Evolutionary conservation across 1,140 invertebrate species (phyloP).

Genomic region (Bombus polaris): DNA sequence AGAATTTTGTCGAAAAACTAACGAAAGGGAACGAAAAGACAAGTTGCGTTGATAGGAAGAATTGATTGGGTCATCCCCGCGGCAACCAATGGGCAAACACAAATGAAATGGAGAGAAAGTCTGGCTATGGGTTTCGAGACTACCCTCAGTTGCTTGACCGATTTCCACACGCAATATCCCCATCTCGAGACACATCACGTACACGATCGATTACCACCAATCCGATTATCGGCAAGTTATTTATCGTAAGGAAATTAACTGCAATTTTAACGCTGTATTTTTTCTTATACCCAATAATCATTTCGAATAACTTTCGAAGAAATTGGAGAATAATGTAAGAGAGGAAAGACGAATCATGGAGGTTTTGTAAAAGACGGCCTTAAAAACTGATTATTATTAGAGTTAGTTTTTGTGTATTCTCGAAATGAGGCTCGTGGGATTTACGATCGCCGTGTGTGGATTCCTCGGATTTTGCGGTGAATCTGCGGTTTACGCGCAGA

Average conservation of each 20-base stretch:
- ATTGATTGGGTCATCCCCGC: slow-evolving; percentile 81
- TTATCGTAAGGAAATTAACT: neutral
- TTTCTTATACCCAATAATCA: neutral
- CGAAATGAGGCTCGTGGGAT: neutral
- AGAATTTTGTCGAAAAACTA: neutral
- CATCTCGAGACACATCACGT: neutral
- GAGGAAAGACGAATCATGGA: neutral
- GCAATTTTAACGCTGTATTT: neutral
- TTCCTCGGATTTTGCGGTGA: neutral
- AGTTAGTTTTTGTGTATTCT: neutral
- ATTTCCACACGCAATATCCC: slow-evolving; percentile 50
- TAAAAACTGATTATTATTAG: neutral
- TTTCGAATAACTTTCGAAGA: neutral
- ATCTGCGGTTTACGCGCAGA: neutral
- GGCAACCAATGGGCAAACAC: slow-evolving; percentile 81
- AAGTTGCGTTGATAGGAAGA: slow-evolving; percentile 16
- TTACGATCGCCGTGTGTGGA: neutral
- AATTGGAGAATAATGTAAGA: neutral
- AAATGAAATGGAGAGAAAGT: slow-evolving; percentile 57
- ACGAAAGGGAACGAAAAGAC: neutral
- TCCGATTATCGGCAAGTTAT: neutral
- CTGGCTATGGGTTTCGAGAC: neutral
- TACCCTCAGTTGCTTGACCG: slow-evolving; percentile 50
- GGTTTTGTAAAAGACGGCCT: neutral
- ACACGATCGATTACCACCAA: neutral